These are phyloP conservation scores for Todus mexicanus DNA, from an alignment of 2,797 vertebrate genomes.

Conservation along the genomic window DNA sequence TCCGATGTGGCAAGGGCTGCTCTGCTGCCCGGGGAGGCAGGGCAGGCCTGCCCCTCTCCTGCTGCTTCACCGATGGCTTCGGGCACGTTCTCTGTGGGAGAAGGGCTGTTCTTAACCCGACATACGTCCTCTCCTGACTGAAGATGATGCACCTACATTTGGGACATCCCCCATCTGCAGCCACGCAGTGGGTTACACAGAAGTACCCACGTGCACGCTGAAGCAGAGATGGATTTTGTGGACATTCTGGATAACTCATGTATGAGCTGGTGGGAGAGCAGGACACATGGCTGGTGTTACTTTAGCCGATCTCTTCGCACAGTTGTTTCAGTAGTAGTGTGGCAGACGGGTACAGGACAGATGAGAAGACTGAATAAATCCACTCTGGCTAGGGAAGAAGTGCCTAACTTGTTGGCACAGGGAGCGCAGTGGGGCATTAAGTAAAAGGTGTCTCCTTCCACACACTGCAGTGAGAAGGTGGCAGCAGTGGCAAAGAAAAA, in stretches of 20 bases:
- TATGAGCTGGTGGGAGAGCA: not conserved
- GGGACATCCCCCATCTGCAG: not conserved
- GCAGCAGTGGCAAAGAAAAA: not conserved
- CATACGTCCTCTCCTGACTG: not conserved
- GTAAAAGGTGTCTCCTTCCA: not conserved
- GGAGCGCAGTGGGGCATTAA: not conserved
- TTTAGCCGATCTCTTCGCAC: not conserved
- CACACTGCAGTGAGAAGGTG: not conserved
- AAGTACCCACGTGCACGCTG: not conserved
- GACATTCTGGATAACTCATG: not conserved
- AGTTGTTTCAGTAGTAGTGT: not conserved
- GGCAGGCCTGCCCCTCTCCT: not conserved
- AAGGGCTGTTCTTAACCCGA: not conserved
- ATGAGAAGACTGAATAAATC: not conserved
- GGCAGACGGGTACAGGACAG: not conserved
- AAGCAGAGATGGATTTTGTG: not conserved
- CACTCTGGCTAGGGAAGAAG: not conserved
- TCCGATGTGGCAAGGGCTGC: not conserved
- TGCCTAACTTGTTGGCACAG: not conserved
- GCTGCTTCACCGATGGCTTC: not conserved
- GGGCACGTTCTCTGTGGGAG: accelerated
- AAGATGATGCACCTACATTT: accelerated
- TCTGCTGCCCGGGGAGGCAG: accelerated
- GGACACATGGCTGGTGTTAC: not conserved
- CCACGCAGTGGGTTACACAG: not conserved